A percentile compares a stretch with the other conserved stretches of the same genome.
Conservation (phyloP, 1,140 invertebrate species). For the Sycophaga agraensis region DNA sequence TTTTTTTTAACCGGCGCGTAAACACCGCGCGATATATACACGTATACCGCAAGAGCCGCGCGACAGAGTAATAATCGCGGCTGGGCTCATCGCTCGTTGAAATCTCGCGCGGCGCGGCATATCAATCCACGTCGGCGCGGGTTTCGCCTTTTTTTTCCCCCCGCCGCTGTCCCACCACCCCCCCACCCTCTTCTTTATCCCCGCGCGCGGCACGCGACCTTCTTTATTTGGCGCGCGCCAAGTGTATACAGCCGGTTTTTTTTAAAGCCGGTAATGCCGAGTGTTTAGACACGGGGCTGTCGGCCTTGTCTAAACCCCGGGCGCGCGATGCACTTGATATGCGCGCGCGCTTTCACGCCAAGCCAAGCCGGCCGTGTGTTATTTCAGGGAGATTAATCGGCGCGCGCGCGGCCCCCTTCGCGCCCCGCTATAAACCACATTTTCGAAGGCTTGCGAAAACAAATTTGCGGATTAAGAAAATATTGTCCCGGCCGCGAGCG, state of each 20-base stretch:
- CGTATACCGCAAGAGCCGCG: too few relatives aligned
- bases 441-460: neutral
- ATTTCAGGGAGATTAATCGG: conserved; percentile 29
- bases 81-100: too few relatives aligned
- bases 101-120: neutral
- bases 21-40: too few relatives aligned
- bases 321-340: too few relatives aligned
- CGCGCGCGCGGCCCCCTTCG: neutral
- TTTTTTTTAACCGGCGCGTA: too few relatives aligned
- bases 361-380: too few relatives aligned
- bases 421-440: too few relatives aligned
- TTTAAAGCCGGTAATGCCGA: neutral
- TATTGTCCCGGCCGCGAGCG: too few relatives aligned
- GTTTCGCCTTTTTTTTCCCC: neutral
- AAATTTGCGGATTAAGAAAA: too few relatives aligned
- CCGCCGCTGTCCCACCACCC: too few relatives aligned
- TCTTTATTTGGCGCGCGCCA: conserved; percentile 4
- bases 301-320: conserved; percentile 14
- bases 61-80: too few relatives aligned
- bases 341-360: conserved; percentile 15
- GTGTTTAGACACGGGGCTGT: conserved; percentile 27
- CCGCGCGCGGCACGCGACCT: neutral
- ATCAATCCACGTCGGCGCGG: conserved; percentile 12
- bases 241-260: neutral
- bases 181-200: too few relatives aligned